Evolutionary conservation across 2,113 vertebrate genomes (phyloP), one percentile per base, ranked within the genome.

Genomic region (Epinephelus cyanopodus): DNA sequence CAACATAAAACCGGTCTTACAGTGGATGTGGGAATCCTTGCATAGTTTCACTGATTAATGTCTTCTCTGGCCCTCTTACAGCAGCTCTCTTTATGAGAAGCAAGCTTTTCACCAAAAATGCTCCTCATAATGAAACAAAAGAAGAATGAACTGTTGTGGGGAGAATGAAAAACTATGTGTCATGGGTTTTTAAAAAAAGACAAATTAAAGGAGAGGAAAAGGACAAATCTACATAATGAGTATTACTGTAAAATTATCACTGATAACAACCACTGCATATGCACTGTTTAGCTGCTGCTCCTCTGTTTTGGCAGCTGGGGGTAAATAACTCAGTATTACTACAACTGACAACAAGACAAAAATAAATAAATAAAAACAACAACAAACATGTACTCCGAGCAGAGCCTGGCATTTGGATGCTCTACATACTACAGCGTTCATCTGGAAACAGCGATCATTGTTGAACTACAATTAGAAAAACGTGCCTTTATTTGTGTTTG

Each of bases 31-130:
- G 78, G 60, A 56, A 74, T 76, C 67, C 23, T 80, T 83, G n/a
- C 68, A 77, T 68, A 62, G 72, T 52, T 77, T 42, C 50, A 65
- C 64, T 80, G 82, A 83, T 74, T 83, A 76, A 83, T 80, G 79
- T 47, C 18, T 77, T 74, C 77, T 66, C 57, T 42, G 75, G 15
- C 19, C 8, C 12, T 66, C 21, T 47, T 47, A 48, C 52, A 73
- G 50, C 52, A 69, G 63, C 78, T 85, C 50, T 74, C 68, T 58
- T 75, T 37, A 73, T 19, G n/a, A 64, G 29, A 53, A 71, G 74
- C 18, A 27, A 19, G 42, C 27, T 65, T 70, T 50, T 74, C 17
- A 47, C 18, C 19, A 8, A 2, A 82, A 81, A 82, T 45, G 50
- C 25, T 58, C 9, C 66, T 68, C 29, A 21, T 58, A 60, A 39